Percentiles rank a stretch among this genome's conserved stretches.
Evolutionary conservation across 2,113 vertebrate species (phyloP).

Genomic region (Chlamydotis undulata): DNA sequence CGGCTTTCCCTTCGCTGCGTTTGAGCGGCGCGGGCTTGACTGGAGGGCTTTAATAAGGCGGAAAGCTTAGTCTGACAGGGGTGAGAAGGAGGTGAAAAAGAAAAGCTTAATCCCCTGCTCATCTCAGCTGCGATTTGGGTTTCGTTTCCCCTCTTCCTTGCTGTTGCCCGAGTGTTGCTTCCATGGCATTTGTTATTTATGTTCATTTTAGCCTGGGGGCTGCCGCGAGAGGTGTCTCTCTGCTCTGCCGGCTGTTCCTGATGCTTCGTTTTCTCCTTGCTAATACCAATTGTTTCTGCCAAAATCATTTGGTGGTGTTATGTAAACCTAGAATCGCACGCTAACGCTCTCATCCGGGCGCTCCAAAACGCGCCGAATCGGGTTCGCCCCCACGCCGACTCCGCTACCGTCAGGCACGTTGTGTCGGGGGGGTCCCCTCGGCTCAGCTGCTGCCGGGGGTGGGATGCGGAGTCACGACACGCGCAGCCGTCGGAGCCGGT

Average conservation of each 20-base stretch:
- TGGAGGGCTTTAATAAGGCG: not conserved
- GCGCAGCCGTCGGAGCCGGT: not conserved
- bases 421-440: not conserved
- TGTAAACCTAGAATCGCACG: conserved; percentile 59
- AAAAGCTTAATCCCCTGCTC: not conserved
- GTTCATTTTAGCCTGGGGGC: not conserved
- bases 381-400: not conserved
- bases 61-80: rapidly evolving
- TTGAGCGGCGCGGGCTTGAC: rapidly evolving
- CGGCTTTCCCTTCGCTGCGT: rapidly evolving
- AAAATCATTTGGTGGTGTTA: conserved; percentile 24
- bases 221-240: conserved; percentile 22
- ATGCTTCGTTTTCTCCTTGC: conserved; percentile 18
- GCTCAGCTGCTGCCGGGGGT: not conserved
- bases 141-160: not conserved
- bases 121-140: not conserved
- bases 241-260: conserved; percentile 34
- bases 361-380: not conserved
- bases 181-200: not conserved
- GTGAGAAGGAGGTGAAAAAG: not conserved
- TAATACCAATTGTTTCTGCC: conserved; percentile 51
- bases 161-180: not conserved
- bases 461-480: not conserved
- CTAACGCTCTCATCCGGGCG: not conserved
- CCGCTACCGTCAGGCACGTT: rapidly evolving